A percentile compares a stretch with the other conserved stretches of the same genome.
phyloP scores from a whole-genome alignment of 2,888 invertebrate genomes.

The Melitaea athalia region DNA sequence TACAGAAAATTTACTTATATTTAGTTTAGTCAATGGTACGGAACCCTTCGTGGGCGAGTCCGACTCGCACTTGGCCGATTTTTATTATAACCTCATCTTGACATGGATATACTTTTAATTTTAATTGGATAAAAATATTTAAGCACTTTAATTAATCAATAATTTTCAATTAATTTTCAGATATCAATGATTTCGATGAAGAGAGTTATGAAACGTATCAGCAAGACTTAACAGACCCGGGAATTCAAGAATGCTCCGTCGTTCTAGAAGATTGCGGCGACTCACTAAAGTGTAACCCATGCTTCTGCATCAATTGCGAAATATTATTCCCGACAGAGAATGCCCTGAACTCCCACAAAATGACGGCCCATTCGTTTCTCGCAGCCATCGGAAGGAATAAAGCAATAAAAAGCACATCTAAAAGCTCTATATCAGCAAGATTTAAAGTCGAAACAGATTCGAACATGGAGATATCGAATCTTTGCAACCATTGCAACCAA shows the following conservation, averaged over 20 bases:
- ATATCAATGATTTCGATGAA: too few relatives aligned
- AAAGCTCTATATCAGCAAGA: slow-evolving; percentile 21
- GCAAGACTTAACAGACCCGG: too few relatives aligned
- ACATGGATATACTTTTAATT: too few relatives aligned
- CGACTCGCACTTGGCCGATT: too few relatives aligned
- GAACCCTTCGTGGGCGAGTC: too few relatives aligned
- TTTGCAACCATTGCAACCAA: slow-evolving; percentile 39
- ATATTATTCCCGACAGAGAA: slow-evolving; percentile 38
- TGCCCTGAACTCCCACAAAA: slow-evolving; percentile 37
- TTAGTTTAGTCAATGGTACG: too few relatives aligned
- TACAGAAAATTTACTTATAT: too few relatives aligned
- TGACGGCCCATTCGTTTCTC: slow-evolving; percentile 37
- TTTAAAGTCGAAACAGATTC: slow-evolving; percentile 4
- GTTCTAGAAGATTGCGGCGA: slow-evolving; percentile 33
- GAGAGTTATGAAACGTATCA: too few relatives aligned
- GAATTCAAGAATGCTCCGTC: slow-evolving; percentile 29
- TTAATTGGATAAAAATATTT: too few relatives aligned
- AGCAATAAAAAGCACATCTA: slow-evolving; percentile 39
- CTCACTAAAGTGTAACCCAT: slow-evolving; percentile 25
- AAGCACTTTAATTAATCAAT: too few relatives aligned
- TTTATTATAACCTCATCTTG: too few relatives aligned
- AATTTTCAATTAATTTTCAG: too few relatives aligned
- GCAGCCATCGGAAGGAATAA: slow-evolving; percentile 35
- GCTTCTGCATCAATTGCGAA: slow-evolving; percentile 35
- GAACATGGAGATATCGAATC: neutral